Conservation (phyloP, 1,140 invertebrate species). For the Caenorhabditis remanei region DNA sequence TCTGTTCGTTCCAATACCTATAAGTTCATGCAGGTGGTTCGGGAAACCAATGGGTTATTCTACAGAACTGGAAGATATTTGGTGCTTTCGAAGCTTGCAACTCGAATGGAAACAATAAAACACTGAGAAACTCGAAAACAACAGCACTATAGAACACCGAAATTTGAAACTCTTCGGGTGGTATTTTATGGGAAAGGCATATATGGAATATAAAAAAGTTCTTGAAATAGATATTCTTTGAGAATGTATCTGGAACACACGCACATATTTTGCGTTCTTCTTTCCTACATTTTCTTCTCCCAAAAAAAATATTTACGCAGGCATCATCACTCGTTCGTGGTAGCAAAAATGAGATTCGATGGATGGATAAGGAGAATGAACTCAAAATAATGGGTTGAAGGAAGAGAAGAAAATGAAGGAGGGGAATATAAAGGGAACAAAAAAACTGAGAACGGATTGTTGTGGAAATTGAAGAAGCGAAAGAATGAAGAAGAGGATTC, state of each 20-base stretch:
- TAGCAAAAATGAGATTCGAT: slow-evolving; percentile 47
- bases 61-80: no score
- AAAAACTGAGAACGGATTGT: not conserved
- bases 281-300: not conserved
- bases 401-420: not conserved
- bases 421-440: not conserved
- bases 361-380: slow-evolving; percentile 7
- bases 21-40: no score
- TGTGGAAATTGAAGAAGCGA: not conserved
- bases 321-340: not conserved
- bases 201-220: not conserved
- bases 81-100: no score
- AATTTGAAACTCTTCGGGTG: not conserved
- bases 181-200: not conserved
- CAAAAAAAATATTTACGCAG: slow-evolving; percentile 41
- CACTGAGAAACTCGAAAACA: no score
- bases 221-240: slow-evolving; percentile 12
- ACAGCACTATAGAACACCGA: not conserved
- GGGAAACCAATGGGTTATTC: no score
- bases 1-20: no score
- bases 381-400: slow-evolving; percentile 26
- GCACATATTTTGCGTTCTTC: slow-evolving; percentile 9
- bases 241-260: not conserved
- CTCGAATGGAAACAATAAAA: no score
- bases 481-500: not conserved